Evolutionary conservation across 2,113 vertebrate species (phyloP), one percentile per base, ranked within the genome.

Genomic region (Ariopsis seemanni): DNA sequence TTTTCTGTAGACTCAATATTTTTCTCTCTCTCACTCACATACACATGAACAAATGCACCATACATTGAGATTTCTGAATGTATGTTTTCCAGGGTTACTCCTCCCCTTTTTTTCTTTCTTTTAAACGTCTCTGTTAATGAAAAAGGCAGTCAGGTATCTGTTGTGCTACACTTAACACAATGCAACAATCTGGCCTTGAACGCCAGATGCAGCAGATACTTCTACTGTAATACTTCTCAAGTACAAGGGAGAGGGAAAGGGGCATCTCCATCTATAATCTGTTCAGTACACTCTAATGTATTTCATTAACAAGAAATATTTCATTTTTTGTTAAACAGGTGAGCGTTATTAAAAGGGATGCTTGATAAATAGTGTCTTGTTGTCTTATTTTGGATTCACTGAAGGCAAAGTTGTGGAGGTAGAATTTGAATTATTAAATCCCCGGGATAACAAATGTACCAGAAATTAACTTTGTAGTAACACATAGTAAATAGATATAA

Each of bases 281-380:
- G 94, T 92, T 95, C 93, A 91, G 85, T 91, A 94, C 92, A 93
- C 53, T 94, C 89, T 93, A 92, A 90, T 94, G 91, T 95, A 94
- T 91, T 95, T 94, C 93, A 95, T 95, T 95, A 95, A 96, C 95
- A 94, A 92, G 92, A 93, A 95, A 93, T 89, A 90, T 90, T 94
- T 93, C 91, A 89, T 74, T 95, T 94, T 95, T 95, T 95, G 95
- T 96, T 94, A 95, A 95, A 94, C 88, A 91, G 93, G 94, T 94
- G 93, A 92, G 93, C 91, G 92, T 94, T 94, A 95, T 94, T 96
- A 95, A 96, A 96, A 95, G 94, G 94, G 94, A 96, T 95, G 94
- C 95, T 96, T 95, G 92, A 94, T 95, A 94, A 93, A 93, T 91
- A 87, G n/a, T 25, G 34, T 34, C 42, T 92, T 72, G 20, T 55